Conservation (phyloP, 30 jellyfish, hydroid and myxozoan genomes). For the Aurelia sp. region DNA sequence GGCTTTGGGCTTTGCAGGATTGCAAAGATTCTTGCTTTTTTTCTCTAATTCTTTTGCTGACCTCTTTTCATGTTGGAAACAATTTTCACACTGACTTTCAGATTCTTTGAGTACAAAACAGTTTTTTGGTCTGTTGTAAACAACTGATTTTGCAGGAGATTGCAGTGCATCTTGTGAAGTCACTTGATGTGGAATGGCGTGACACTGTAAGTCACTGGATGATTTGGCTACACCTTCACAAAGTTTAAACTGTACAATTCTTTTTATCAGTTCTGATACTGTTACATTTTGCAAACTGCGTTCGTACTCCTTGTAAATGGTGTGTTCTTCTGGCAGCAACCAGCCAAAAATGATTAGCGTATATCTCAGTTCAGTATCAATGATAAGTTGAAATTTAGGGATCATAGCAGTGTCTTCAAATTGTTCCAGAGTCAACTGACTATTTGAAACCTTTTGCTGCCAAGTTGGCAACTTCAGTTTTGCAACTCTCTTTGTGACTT, state of each 20-base stretch:
- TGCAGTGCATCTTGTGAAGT: conserved; percentile 11
- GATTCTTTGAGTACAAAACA: conserved; percentile 38
- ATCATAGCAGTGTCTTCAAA: conserved; percentile 37
- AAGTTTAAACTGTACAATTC: conserved; percentile 7
- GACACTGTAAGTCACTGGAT: background rate
- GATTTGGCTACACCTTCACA: conserved; percentile 25
- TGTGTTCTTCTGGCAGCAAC: conserved; percentile 14
- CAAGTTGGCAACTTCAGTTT: conserved; percentile 21
- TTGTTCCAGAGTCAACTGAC: conserved; percentile 15
- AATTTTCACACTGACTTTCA: conserved; percentile 6
- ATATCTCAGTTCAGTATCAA: conserved; percentile 1
- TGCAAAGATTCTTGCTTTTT: conserved; percentile 7
- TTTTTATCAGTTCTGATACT: conserved; percentile 17
- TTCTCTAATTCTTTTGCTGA: background rate
- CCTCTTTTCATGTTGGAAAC: background rate
- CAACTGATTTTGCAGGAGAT: conserved; percentile 11
- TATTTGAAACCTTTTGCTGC: conserved; percentile 28
- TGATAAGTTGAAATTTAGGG: conserved; percentile 30
- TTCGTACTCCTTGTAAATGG: conserved; percentile 22
- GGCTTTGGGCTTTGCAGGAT: conserved; percentile 58
- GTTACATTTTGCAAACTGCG: conserved; percentile 27
- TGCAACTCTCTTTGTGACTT: conserved; percentile 30
- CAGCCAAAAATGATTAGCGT: conserved; percentile 18
- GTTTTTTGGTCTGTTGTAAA: conserved; percentile 23
- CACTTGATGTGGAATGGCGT: conserved; percentile 8